Conservation (phyloP, 2,888 invertebrate species). For the Euphydryas editha region DNA sequence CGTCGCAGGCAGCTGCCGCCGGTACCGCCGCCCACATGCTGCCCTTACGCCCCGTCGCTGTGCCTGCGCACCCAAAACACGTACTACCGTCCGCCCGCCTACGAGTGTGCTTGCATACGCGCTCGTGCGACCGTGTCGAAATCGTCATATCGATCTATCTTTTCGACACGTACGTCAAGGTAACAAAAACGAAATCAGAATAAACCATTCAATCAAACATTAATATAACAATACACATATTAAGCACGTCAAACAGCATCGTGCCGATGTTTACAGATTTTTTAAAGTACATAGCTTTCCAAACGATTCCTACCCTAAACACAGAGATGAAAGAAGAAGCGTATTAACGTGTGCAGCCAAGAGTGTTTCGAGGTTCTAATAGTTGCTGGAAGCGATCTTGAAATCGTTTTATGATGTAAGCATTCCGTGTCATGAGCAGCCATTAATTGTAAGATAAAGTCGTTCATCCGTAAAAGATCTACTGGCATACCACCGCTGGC, state of each 20-base stretch:
- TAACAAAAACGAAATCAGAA: conserved; percentile 56
- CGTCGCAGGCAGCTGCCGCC: conserved; percentile 69
- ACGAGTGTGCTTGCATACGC: conserved; percentile 33
- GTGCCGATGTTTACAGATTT: conserved; percentile 77
- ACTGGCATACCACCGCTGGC: conserved; percentile 58
- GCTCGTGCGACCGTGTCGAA: conserved; percentile 36
- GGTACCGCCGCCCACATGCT: conserved; percentile 83
- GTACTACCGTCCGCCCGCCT: conserved; percentile 52
- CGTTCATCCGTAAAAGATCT: conserved; percentile 56
- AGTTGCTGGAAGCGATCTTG: conserved; percentile 78
- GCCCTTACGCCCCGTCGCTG: conserved; percentile 82
- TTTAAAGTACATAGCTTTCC: conserved; percentile 64
- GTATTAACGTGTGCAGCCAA: conserved; percentile 81
- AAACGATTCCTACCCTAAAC: conserved; percentile 74
- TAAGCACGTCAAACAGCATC: conserved; percentile 83
- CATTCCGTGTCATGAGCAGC: conserved; percentile 82
- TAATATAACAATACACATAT: conserved; percentile 78
- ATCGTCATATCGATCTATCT: conserved; percentile 33
- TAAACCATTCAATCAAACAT: conserved; percentile 78
- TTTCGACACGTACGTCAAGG: conserved; percentile 42
- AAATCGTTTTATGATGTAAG: conserved; percentile 71
- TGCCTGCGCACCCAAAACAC: conserved; percentile 66
- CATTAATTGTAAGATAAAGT: conserved; percentile 66
- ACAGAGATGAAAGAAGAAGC: conserved; percentile 82
- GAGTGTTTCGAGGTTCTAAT: conserved; percentile 81